phyloP scores from a whole-genome alignment of 2,113 vertebrate genomes.

The Colistium nudipinnis region DNA sequence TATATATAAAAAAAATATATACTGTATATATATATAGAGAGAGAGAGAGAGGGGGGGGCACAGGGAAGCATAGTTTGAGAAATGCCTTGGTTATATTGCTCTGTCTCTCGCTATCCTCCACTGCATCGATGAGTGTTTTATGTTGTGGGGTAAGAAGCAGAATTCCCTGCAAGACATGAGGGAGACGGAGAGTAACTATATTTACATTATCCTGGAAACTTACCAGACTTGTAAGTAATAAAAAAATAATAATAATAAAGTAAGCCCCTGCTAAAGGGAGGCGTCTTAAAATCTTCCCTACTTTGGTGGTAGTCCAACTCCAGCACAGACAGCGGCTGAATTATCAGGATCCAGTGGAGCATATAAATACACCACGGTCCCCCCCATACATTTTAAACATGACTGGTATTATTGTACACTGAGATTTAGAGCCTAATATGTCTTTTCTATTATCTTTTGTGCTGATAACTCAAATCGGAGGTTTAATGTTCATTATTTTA shows the following conservation, averaged over 20 bases:
- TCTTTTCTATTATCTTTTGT: background rate
- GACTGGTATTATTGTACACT: background rate
- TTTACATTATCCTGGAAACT: conserved; percentile 20
- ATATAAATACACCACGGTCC: background rate
- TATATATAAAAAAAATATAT: background rate
- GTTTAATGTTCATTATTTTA: background rate
- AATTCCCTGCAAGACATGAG: background rate
- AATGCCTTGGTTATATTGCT: background rate
- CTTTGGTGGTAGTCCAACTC: conserved; percentile 18
- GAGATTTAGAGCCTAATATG: background rate
- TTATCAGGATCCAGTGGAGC: background rate
- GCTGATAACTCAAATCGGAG: background rate
- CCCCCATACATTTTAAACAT: background rate
- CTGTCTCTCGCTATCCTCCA: background rate
- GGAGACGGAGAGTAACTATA: conserved; percentile 7
- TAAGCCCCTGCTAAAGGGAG: background rate
- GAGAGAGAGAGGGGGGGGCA: background rate
- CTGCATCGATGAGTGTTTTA: background rate
- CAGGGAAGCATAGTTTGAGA: too few species aligned
- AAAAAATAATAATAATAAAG: conserved; percentile 24
- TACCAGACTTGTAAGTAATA: conserved; percentile 19
- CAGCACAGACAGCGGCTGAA: conserved; percentile 3
- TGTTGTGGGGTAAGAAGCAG: conserved; percentile 1
- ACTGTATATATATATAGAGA: background rate
- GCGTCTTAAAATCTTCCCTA: background rate